Evolutionary conservation across 1,140 invertebrate species (phyloP), one percentile per base, ranked within the genome.

Genomic region (Diorhabda elongata): DNA sequence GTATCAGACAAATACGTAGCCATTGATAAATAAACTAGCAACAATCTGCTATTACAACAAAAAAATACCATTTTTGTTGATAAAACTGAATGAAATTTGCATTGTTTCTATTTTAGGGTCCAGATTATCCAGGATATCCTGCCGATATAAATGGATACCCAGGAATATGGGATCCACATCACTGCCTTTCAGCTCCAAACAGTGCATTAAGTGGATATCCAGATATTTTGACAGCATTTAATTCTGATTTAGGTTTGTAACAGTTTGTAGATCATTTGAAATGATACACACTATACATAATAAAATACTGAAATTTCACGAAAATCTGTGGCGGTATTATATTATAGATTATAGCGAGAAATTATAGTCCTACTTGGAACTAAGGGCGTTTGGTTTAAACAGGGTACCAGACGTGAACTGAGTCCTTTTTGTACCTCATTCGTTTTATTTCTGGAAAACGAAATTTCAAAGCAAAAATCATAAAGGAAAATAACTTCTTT

Each of bases 161-260:
- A 0, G 74, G 75, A 7, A 66, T 81, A 5, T 81, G 80, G 79
- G 80, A 81, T 58, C 76, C 77, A 0, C 79, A 80, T 66, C 80
- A 80, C 65, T 80, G 79, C 61, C 70, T 78, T 4, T 64, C 69
- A 5, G 74, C 75, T 7, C 80, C 79, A 73, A 80, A 77, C 71
- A 74, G 75, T 5, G 71, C 74, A 41, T 59, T 80, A 8, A 68
- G 75, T 3, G 74, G 71, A 2, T 86, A 86, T 76, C 84, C 85
- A 9, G 85, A 85, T 65, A 81, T 86, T 44, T 79, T 86, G 41
- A 82, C 85, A 6, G 84, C 84, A 2, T 86, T 85, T 74, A 85
- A 84, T 73, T 80, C 82, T 5, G 85, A 86, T 75, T 79, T 86
- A 69, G 83, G 84, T 85, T 74, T 66, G 65, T 26, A 26, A 26